Base-by-base conservation (phyloP, 2,797 vertebrate genomes). In the Heteromormyrus szaboi region DNA sequence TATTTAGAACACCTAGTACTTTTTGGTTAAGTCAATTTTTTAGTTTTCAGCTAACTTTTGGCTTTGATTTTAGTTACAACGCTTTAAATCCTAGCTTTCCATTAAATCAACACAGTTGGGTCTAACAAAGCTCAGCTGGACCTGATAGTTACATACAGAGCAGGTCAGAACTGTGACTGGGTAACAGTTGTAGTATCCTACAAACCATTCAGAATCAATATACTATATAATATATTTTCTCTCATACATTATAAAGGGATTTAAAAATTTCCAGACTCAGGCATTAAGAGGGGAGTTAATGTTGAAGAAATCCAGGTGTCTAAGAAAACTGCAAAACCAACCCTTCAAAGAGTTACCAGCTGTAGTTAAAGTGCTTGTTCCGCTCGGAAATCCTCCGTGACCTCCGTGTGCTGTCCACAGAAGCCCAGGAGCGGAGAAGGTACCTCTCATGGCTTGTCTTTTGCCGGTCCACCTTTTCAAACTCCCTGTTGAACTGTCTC, bases 371-470 rank as follows among this genome's bases (percentile, higher is more conserved):
- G 89, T 90, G 92, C 90, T 93, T 89, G 11, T 92, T 94, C 89
- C 93, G 94, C 90, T 95, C 93, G 89, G 91, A 93, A 91, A 94
- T 93, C 90, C 95, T 94, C 51, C 94, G 90, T 4, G 96, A 95
- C 86, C 94, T 94, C 50, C 96, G 93, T 22, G 94, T 92, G 89
- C 92, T 93, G 19, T 92, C 96, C 2, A 94, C 93, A 17, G 96
- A 93, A 91, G 92, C 95, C 96, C 97, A 98, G 19, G 98, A 98
- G 2, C 98, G 95, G 90, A 99, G 93, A 90, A 96, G 96, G 88
- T 99, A 99, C 14, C 95, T 94, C 89, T 97, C 96, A 0, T 95
- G 94, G 0, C 96, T 94, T 1, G 94, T 93, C 91, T 95, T 95
- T 65, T 95, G 88, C 86, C 95, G 93, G 6, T 93, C 92, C 89